A percentile compares a stretch with the other conserved stretches of the same genome.
phyloP scores from a whole-genome alignment of 2,888 invertebrate genomes.

The Brenthis ino region DNA sequence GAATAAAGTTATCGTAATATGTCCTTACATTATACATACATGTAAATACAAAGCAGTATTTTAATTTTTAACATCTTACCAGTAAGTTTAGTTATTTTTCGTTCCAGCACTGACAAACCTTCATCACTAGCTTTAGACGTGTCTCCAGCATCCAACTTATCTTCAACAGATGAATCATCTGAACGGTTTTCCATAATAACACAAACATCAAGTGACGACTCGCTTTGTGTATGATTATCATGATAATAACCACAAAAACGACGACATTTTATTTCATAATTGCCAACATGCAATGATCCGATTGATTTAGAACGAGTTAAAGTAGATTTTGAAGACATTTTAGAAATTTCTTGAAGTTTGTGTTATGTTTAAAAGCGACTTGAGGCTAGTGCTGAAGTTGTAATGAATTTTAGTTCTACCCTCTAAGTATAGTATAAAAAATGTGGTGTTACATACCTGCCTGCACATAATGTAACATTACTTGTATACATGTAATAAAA shows the following conservation, averaged over 20 bases:
- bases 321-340: background rate
- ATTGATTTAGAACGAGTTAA: constrained; percentile 37
- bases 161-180: constrained; percentile 42
- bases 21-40: too few relatives aligned
- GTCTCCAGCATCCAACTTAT: constrained; percentile 46
- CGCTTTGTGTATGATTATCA: constrained; percentile 23
- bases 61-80: background rate
- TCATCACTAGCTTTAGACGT: constrained; percentile 41
- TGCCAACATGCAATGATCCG: constrained; percentile 27
- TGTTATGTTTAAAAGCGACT: background rate
- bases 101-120: constrained; percentile 52
- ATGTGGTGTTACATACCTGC: background rate
- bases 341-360: background rate
- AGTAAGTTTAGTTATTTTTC: constrained; percentile 51
- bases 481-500: too few relatives aligned
- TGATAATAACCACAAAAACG: constrained; percentile 32
- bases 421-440: background rate
- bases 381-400: background rate
- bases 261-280: constrained; percentile 8
- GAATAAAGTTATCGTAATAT: too few relatives aligned
- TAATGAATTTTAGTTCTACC: background rate
- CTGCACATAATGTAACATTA: background rate
- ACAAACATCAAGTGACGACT: constrained; percentile 28
- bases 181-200: constrained; percentile 32
- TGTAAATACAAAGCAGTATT: too few relatives aligned